Evolutionary conservation across 2,113 vertebrate species (phyloP).

Genomic region (Halcyon senegalensis): DNA sequence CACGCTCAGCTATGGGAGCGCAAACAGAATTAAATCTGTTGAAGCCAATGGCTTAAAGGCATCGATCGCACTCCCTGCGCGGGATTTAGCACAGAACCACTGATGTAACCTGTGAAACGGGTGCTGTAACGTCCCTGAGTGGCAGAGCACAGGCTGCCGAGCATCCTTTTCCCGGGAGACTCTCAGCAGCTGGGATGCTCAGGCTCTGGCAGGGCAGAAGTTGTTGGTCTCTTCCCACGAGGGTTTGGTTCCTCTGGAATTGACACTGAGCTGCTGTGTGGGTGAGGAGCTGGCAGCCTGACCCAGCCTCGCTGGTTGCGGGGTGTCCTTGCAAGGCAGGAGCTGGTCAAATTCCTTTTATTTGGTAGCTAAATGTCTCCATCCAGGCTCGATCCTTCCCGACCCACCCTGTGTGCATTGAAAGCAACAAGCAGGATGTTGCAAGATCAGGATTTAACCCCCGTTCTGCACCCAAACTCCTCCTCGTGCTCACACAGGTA

Average conservation of each 20-base stretch:
- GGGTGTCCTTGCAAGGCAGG: not conserved
- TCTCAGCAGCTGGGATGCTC: rapidly evolving
- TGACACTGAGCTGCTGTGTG: rapidly evolving
- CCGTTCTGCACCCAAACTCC: rapidly evolving
- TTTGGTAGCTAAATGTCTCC: not conserved
- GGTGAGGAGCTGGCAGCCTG: not conserved
- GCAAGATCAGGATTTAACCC: not conserved
- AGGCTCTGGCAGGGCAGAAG: rapidly evolving
- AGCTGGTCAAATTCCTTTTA: not conserved
- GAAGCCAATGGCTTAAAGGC: rapidly evolving
- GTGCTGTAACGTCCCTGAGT: rapidly evolving
- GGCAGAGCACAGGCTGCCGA: rapidly evolving
- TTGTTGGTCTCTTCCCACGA: rapidly evolving
- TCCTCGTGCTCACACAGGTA: rapidly evolving
- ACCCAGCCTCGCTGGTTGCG: rapidly evolving
- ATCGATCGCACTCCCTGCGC: rapidly evolving
- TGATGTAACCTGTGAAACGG: rapidly evolving
- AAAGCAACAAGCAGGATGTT: rapidly evolving
- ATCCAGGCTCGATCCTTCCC: not conserved
- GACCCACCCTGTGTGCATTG: rapidly evolving
- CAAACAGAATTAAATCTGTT: not conserved
- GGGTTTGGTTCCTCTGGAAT: not conserved
- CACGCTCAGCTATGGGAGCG: rapidly evolving
- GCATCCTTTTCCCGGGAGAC: not conserved
- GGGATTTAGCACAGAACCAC: rapidly evolving